Base-by-base conservation (phyloP, 2,113 vertebrate species). In the Indicator indicator region DNA sequence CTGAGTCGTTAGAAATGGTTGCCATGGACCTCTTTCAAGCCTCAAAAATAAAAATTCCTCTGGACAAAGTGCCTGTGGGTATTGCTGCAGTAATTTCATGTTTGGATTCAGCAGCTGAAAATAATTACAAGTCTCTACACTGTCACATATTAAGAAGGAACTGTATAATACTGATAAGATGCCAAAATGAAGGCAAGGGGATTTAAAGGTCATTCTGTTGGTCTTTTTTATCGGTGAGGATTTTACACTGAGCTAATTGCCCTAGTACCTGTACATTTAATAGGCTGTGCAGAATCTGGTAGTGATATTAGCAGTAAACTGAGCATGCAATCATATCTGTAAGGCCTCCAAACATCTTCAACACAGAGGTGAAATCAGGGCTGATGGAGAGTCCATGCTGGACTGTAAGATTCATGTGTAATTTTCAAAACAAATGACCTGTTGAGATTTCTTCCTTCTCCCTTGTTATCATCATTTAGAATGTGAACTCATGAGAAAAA, bases 141-240 rank as follows among this genome's bases (percentile, higher is more conserved):
- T 68, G 20, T 19, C 59, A 85, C 18, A 54, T 12, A 26, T 64
- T 86, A 94, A 86, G 64, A 86, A 77, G 72, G 65, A 95, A 50
- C 56, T 91, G 84, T 56, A 59, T 88, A 91, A 85, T 16, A 28
- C 68, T 83, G 85, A 89, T 97, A 94, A 88, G 84, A 60, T 76
- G 58, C 23, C 2, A 74, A 89, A 94, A 85, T 1, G 76, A 91
- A 88, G 56, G 56, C 42, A 75, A 86, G n/a, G 36, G 36, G 69
- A 88, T 89, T 89, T 77, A 95, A 94, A 94, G 75, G 85, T 94
- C 72, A 86, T 76, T 83, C 36, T 89, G 33, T 33, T 3, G 3
- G 9, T 55, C 44, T 68, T 79, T 90, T 86, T 92, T 56, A 46
- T 90, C 46, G 58, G 56, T 72, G 19, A 95, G 72, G 9, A 55